phyloP scores from a whole-genome alignment of 2,888 invertebrate genomes.

The Prosopocoilus inquinatus region DNA sequence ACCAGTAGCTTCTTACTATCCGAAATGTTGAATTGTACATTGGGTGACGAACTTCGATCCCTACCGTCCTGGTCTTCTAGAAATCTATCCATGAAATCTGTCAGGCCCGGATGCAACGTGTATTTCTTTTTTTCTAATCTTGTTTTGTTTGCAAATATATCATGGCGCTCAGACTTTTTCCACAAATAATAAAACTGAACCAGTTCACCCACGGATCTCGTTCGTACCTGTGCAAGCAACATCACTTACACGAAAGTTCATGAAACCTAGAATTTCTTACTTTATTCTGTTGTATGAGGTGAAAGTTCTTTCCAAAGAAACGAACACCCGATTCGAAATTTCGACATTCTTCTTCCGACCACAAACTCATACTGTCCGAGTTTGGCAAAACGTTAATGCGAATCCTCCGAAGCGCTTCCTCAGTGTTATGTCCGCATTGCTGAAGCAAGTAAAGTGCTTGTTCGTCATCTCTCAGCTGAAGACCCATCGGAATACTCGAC shows the following conservation, averaged over 20 bases:
- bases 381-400: constrained; percentile 64
- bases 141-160: constrained; percentile 85
- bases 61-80: constrained; percentile 78
- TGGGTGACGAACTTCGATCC: constrained; percentile 72
- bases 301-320: constrained; percentile 94
- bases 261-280: constrained; percentile 48
- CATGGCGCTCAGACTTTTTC: constrained; percentile 98
- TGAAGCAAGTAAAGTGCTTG: constrained; percentile 86
- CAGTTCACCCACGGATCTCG: constrained; percentile 92
- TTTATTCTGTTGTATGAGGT: constrained; percentile 89
- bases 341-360: constrained; percentile 96
- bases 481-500: constrained; percentile 66
- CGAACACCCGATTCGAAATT: constrained; percentile 95
- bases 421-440: constrained; percentile 93
- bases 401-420: constrained; percentile 83
- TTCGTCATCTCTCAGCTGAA: constrained; percentile 81
- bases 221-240: constrained; percentile 72
- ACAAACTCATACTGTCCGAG: constrained; percentile 77
- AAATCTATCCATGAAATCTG: constrained; percentile 92
- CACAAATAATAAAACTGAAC: constrained; percentile 96
- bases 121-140: constrained; percentile 91
- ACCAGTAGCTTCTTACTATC: constrained; percentile 29
- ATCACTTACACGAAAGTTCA: constrained; percentile 15
- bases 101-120: constrained; percentile 86
- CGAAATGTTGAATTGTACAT: constrained; percentile 51